Evolutionary conservation across 2,113 vertebrate genomes (phyloP).

Genomic region (Paralichthys olivaceus): DNA sequence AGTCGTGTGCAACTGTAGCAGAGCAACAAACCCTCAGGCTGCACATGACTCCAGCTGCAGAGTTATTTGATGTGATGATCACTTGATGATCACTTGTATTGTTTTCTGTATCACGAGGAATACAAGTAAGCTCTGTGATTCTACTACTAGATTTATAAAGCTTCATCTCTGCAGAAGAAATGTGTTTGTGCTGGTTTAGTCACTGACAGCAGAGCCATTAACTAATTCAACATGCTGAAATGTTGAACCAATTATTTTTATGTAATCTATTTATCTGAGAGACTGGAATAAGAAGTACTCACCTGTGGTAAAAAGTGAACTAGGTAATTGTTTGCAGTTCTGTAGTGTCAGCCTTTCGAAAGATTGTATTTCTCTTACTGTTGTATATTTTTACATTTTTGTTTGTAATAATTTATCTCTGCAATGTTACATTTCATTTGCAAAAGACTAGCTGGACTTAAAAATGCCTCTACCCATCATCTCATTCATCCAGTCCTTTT

Average conservation of each 20-base stretch:
- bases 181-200: neutral
- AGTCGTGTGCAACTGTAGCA: neutral
- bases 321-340: too few relatives aligned
- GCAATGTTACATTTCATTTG: too few relatives aligned
- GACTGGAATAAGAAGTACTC: too few relatives aligned
- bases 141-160: neutral
- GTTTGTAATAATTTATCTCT: too few relatives aligned
- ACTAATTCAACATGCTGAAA: neutral
- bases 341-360: too few relatives aligned
- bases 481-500: neutral
- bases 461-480: neutral
- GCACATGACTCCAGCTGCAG: conserved; percentile 23
- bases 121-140: conserved; percentile 1
- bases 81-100: neutral
- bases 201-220: neutral
- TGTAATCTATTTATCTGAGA: too few relatives aligned
- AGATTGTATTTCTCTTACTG: too few relatives aligned
- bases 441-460: neutral
- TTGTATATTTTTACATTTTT: too few relatives aligned
- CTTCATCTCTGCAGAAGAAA: neutral
- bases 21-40: conserved; percentile 19
- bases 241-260: too few relatives aligned
- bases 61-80: conserved; percentile 31
- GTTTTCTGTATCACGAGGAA: conserved; percentile 7
- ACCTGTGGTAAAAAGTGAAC: too few relatives aligned